These are phyloP conservation scores for Parazoanthus darwini DNA, from an alignment of 92 coral and sea anemone species.

Conservation along the genomic window DNA sequence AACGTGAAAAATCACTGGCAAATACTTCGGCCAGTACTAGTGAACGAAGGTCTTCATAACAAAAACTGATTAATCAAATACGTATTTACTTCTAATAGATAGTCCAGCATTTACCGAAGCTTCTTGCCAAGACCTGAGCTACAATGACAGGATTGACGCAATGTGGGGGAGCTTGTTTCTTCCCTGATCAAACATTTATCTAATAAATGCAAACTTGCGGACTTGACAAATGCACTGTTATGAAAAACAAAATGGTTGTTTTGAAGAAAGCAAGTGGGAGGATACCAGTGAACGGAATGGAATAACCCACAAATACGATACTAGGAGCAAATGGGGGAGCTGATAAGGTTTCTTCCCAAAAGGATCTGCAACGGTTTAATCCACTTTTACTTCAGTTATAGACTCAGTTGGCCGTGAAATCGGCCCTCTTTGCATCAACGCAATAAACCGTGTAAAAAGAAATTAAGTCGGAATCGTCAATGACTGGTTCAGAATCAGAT, in stretches of 20 bases:
- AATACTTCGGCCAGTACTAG: slow-evolving; percentile 34
- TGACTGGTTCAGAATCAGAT: neutral
- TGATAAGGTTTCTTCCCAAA: neutral
- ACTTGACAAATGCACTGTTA: no score
- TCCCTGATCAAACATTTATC: neutral
- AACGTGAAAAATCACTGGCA: slow-evolving; percentile 60
- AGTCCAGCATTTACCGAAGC: slow-evolving; percentile 23
- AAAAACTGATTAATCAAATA: neutral
- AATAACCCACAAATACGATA: neutral
- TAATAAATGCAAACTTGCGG: neutral
- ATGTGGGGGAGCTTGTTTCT: slow-evolving; percentile 14
- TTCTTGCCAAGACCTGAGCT: slow-evolving; percentile 4
- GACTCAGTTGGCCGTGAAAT: no score
- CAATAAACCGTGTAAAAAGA: neutral
- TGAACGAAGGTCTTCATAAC: slow-evolving; percentile 34
- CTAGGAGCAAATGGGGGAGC: neutral
- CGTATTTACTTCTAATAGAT: slow-evolving; percentile 15
- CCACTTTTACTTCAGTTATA: neutral
- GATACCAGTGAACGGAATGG: neutral
- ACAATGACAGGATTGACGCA: slow-evolving; percentile 41
- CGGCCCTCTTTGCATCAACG: neutral
- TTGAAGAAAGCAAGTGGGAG: neutral
- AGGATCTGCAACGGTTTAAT: neutral
- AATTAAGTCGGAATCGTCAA: neutral
- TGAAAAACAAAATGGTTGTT: no score